Evolutionary conservation across 2,797 vertebrate species (phyloP).

Genomic region (Gymnocypris eckloni): DNA sequence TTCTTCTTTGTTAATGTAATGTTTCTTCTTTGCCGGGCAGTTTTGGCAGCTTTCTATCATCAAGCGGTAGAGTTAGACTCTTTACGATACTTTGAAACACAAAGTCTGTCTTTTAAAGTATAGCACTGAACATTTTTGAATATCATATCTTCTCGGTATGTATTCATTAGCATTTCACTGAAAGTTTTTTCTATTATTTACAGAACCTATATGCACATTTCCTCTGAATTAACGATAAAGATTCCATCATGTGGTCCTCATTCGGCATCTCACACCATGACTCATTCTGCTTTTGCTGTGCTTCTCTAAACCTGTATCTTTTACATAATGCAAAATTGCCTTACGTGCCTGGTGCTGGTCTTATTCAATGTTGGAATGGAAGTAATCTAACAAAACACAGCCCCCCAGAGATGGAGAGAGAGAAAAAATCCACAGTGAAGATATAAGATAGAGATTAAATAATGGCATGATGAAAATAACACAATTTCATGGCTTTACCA

Average conservation of each 20-base stretch:
- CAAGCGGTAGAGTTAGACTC: background rate
- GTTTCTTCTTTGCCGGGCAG: slow-evolving; percentile 40
- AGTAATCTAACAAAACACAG: slow-evolving; percentile 65
- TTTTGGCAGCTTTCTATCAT: slow-evolving; percentile 17
- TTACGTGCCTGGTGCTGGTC: slow-evolving; percentile 32
- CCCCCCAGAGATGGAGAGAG: slow-evolving; percentile 26
- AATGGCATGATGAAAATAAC: background rate
- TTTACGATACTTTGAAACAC: background rate
- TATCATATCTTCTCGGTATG: background rate
- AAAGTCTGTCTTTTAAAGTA: background rate
- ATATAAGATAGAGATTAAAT: slow-evolving; percentile 1
- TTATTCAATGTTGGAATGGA: slow-evolving; percentile 65
- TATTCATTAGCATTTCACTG: slow-evolving; percentile 9
- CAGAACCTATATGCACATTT: background rate
- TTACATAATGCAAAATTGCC: background rate
- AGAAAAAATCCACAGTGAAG: slow-evolving; percentile 21
- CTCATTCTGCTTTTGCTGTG: background rate
- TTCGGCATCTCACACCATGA: background rate
- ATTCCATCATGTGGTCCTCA: background rate
- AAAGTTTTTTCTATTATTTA: background rate
- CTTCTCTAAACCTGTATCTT: background rate
- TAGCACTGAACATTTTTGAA: background rate
- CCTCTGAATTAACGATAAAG: background rate
- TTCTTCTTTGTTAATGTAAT: slow-evolving; percentile 56
- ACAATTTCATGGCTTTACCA: background rate